Base-by-base conservation (phyloP, 2,797 vertebrate genomes). In the Balearica regulorum region DNA sequence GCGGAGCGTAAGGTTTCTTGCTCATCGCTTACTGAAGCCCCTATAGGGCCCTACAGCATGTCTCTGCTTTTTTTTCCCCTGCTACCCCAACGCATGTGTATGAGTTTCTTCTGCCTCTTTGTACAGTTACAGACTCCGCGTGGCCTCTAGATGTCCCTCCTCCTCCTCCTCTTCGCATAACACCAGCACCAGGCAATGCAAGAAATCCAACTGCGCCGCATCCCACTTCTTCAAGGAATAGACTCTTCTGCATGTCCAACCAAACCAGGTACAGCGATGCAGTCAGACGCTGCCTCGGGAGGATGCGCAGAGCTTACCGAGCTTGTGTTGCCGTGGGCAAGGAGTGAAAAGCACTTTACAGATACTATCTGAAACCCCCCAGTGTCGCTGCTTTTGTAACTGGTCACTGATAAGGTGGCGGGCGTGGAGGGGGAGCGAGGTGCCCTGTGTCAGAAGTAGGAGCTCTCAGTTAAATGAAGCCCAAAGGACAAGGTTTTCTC, bases 141-240 rank as follows among this genome's bases (percentile, higher is more conserved):
- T 97, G 97, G 97, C 97, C 17, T 94, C 97, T 95, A 97, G 98
- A 65, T 97, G 97, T 91, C 68, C 97, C 19, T 94, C 95, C 7
- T 87, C 97, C 4, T 94, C 95, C 7, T 87, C 97, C 4, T 90
- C 97, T 4, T 87, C 95, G 16, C 90, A 75, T 2, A 53, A 3
- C 91, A 46, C 82, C 97, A 9, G 58, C 97, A 84, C 85, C 96
- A 84, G 97, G 89, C 98, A 97, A 35, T 70, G 97, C 72, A 96
- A 93, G 93, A 97, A 96, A 72, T 8, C 86, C 91, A 89, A 78
- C 96, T 95, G 96, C 76, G 8, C 64, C 5, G n/a, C 91, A 10
- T 25, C 78, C 72, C 97, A 57, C 51, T 75, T 83, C 97, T 80
- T 35, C 96, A 97, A 97, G 96, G 97, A 98, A 31, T 97, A 98